A percentile compares a stretch with the other conserved stretches of the same genome.
Evolutionary conservation across 2,113 vertebrate genomes (phyloP).

Genomic region (Hemicordylus capensis): DNA sequence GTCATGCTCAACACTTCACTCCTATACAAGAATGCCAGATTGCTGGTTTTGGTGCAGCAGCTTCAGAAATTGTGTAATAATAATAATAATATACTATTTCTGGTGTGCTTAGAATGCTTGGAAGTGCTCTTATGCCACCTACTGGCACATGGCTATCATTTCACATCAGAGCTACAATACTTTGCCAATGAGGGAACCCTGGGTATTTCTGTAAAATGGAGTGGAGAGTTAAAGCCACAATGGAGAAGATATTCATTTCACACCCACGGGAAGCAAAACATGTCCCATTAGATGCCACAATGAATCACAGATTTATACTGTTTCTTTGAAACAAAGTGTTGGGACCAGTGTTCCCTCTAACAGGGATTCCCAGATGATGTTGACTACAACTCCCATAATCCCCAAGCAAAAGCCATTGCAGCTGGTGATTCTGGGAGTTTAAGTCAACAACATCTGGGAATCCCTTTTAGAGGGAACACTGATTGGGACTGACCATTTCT

Average conservation of each 20-base stretch:
- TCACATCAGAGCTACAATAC: not conserved
- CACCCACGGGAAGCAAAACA: not conserved
- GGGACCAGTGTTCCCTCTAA: too few species aligned
- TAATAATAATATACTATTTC: too few species aligned
- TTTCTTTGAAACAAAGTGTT: not conserved
- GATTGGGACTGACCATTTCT: not conserved
- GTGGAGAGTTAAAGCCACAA: fast-evolving
- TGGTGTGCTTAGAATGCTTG: slow-evolving; percentile 22
- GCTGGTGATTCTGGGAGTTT: too few species aligned
- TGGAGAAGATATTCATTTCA: not conserved
- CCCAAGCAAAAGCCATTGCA: too few species aligned
- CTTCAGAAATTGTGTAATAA: fast-evolving
- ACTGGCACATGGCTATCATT: slow-evolving; percentile 36
- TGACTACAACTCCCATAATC: too few species aligned
- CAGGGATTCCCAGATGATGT: too few species aligned
- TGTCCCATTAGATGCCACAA: not conserved
- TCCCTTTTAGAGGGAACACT: too few species aligned
- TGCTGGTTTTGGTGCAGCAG: not conserved
- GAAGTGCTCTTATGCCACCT: slow-evolving; percentile 70
- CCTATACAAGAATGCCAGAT: fast-evolving
- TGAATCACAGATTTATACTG: not conserved
- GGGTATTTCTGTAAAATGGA: not conserved
- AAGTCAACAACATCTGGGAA: too few species aligned
- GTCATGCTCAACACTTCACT: slow-evolving; percentile 1
- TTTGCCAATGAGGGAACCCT: not conserved